Base-by-base conservation (phyloP, 2,113 vertebrate species). In the Scolopax mira region DNA sequence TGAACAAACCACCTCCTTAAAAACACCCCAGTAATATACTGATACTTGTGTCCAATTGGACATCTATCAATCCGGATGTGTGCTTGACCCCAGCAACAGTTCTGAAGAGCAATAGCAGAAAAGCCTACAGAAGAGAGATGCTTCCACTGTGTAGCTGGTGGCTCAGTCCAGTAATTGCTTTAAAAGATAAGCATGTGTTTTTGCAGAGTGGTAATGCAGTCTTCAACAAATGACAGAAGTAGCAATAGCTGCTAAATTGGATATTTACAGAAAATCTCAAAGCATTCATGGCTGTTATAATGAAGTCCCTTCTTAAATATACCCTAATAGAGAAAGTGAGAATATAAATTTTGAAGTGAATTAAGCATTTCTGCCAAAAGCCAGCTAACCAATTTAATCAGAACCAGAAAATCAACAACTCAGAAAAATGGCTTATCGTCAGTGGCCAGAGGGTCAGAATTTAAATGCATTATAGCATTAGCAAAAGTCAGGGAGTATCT, bases 41-140 rank as follows among this genome's bases (percentile, higher is more conserved):
- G 21, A 30, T 79, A 44, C 33, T 85, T 64, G 27, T 0, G 0
- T 61, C n/a, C 2, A 1, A n/a, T 51, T 7, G 24, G 19, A 52
- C n/a, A 13, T 19, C 33, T 72, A 27, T 33, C 52, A 54, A 13
- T 42, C 14, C 3, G 6, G 18, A 33, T 39, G 5, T 10, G 7
- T 61, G 7, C 11, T 24, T 83, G 39, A 48, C 22, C 72, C 10
- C 31, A 49, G 41, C 11, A 65, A 48, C 48, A 60, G 10, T 48
- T 73, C 39, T 61, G 37, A 67, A 49, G 66, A 54, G 18, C 33
- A 67, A 35, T 2, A 48, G 7, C 12, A 42, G 54, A 48, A 18
- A 52, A 49, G 4, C 11, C 27, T 54, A 49, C 5, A 31, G 37
- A 62, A 41, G 11, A 70, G 18, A 58, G 1, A 6, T 24, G 18